These are phyloP conservation scores for Pogonocichla stellata DNA, from an alignment of 2,113 vertebrate genomes.

Conservation along the genomic window DNA sequence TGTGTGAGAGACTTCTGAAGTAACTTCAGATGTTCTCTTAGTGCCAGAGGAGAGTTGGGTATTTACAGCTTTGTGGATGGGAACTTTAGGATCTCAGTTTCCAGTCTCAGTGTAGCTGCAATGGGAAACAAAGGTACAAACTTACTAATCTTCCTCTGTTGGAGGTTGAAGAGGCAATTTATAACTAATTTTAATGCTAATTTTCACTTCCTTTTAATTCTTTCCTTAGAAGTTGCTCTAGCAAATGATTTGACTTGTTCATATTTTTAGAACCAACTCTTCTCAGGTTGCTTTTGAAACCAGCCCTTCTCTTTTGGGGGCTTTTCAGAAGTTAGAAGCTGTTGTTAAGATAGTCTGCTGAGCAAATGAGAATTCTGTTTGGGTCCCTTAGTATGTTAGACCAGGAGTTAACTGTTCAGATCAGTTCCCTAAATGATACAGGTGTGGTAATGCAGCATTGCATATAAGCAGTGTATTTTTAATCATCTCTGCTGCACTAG, in stretches of 20 bases:
- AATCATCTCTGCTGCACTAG: background rate
- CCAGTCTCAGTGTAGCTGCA: background rate
- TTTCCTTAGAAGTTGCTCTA: background rate
- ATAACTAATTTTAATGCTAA: background rate
- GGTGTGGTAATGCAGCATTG: background rate
- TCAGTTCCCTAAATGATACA: background rate
- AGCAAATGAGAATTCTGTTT: background rate
- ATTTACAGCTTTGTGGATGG: background rate
- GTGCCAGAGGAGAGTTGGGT: background rate
- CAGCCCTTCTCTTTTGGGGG: background rate
- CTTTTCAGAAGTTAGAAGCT: background rate
- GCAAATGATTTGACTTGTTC: background rate
- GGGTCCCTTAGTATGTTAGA: background rate
- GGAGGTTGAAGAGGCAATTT: background rate
- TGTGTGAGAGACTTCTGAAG: background rate
- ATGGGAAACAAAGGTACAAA: background rate
- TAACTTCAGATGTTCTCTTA: background rate
- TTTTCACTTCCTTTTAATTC: background rate
- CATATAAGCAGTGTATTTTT: background rate
- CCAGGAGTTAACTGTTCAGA: background rate
- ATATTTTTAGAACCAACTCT: background rate
- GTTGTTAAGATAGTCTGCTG: background rate
- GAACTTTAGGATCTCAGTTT: background rate
- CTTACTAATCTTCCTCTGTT: background rate
- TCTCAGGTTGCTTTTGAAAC: background rate